Conservation (phyloP, 2,888 invertebrate species). For the Malthinus flaveolus region DNA sequence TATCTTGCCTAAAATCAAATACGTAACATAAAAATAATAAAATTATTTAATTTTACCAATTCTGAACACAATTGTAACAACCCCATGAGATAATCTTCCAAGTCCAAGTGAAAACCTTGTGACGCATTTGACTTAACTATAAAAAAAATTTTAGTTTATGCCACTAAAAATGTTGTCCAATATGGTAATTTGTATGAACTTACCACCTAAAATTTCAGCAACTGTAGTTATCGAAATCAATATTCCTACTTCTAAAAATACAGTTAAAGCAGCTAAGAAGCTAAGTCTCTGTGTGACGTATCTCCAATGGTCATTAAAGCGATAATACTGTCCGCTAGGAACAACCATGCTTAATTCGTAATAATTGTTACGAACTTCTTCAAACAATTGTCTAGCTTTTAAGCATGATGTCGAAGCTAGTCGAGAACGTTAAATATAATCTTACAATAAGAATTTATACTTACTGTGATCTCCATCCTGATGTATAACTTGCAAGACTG, state of each 20-base stretch:
- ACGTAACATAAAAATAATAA: not conserved
- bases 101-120: conserved; percentile 84
- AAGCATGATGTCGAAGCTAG: conserved; percentile 27
- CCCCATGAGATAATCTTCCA: conserved; percentile 90
- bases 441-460: conserved; percentile 40
- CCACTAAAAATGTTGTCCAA: no score
- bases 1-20: conserved; percentile 65
- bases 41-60: conserved; percentile 61
- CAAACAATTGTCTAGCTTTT: conserved; percentile 56
- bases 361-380: conserved; percentile 67
- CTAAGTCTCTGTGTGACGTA: conserved; percentile 79
- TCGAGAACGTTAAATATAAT: conserved; percentile 12
- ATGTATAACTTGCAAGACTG: conserved; percentile 81
- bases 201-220: conserved; percentile 78
- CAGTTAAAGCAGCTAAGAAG: conserved; percentile 74
- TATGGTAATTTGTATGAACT: conserved; percentile 41
- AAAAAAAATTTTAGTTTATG: conserved; percentile 36
- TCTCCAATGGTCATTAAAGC: conserved; percentile 88
- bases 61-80: conserved; percentile 82
- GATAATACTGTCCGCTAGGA: conserved; percentile 79
- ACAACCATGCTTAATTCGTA: conserved; percentile 66
- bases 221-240: conserved; percentile 74
- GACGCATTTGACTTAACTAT: conserved; percentile 70
- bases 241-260: conserved; percentile 79
- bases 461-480: conserved; percentile 70